Percentiles rank a stretch among this genome's conserved stretches.
Conservation (phyloP, 92 coral and sea anemone species). For the Porites rus region DNA sequence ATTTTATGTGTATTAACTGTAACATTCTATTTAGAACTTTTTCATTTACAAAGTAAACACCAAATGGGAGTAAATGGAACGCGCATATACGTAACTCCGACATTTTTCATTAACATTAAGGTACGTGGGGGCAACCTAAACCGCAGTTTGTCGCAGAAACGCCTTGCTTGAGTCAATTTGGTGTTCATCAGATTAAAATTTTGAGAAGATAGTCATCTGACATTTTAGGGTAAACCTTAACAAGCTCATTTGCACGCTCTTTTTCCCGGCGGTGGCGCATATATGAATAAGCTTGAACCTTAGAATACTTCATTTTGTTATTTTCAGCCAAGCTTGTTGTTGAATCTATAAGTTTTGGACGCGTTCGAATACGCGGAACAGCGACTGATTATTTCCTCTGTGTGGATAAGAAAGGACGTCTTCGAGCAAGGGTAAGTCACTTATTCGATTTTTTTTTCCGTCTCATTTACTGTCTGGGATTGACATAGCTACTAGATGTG, state of each 20-base stretch:
- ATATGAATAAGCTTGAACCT: background rate
- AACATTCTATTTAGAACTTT: conserved; percentile 50
- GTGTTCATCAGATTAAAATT: no score
- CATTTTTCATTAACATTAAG: background rate
- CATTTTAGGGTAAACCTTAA: background rate
- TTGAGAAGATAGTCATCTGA: background rate
- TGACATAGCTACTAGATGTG: no score
- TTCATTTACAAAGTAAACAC: conserved; percentile 26
- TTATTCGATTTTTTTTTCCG: no score
- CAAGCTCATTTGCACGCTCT: no score
- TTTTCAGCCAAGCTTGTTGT: conserved; percentile 83
- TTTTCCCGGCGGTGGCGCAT: no score
- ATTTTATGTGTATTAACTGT: background rate
- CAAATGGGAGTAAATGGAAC: conserved; percentile 10
- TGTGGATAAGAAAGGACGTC: conserved; percentile 77
- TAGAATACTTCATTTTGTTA: conserved; percentile 1
- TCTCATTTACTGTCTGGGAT: no score
- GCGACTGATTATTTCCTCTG: conserved; percentile 83
- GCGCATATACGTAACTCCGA: conserved; percentile 17
- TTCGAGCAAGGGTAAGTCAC: conserved; percentile 80
- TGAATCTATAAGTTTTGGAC: conserved; percentile 86
- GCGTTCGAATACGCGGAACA: conserved; percentile 82
- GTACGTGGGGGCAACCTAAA: conserved; percentile 24
- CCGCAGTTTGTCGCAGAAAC: background rate
- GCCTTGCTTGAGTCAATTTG: background rate